Percentiles rank a stretch among this genome's conserved stretches.
phyloP scores from a whole-genome alignment of 2,797 vertebrate species.

The Botia kubotai region DNA sequence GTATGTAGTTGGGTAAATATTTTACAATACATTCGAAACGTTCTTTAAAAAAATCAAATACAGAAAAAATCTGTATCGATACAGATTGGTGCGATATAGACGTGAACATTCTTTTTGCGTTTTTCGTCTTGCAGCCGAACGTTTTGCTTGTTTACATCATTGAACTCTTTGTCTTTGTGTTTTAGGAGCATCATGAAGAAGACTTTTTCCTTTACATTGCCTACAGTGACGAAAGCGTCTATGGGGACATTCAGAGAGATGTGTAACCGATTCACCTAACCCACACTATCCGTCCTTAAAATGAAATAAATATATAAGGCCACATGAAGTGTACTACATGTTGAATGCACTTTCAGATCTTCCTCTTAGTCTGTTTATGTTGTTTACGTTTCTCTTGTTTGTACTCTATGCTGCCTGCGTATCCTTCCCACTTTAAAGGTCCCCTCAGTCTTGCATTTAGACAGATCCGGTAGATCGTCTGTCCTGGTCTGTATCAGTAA shows the following conservation, averaged over 20 bases:
- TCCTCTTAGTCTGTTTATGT: not conserved
- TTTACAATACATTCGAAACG: too few relatives aligned
- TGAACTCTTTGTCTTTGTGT: slow-evolving; percentile 12
- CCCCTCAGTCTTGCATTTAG: slow-evolving; percentile 17
- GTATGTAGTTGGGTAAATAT: too few relatives aligned
- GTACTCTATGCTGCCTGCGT: slow-evolving; percentile 16
- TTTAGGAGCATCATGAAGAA: slow-evolving; percentile 92
- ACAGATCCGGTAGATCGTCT: not conserved
- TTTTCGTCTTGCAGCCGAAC: too few relatives aligned
- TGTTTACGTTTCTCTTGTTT: slow-evolving; percentile 28
- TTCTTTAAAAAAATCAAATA: too few relatives aligned
- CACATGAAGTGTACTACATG: slow-evolving; percentile 30
- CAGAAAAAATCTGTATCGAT: too few relatives aligned
- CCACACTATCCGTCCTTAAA: slow-evolving; percentile 8
- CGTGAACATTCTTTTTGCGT: too few relatives aligned
- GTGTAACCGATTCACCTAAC: slow-evolving; percentile 33
- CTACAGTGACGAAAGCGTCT: slow-evolving; percentile 95
- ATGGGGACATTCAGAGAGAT: slow-evolving; percentile 74
- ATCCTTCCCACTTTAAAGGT: slow-evolving; percentile 18
- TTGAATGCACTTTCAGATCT: slow-evolving; percentile 23
- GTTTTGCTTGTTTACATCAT: not conserved
- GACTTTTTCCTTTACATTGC: slow-evolving; percentile 97
- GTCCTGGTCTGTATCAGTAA: slow-evolving; percentile 11
- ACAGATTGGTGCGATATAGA: too few relatives aligned
- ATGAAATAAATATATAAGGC: slow-evolving; percentile 24